Percentiles rank a stretch among this genome's conserved stretches.
These are phyloP conservation scores for Stegastes partitus DNA, from an alignment of 2,113 vertebrate species.

Conservation along the genomic window DNA sequence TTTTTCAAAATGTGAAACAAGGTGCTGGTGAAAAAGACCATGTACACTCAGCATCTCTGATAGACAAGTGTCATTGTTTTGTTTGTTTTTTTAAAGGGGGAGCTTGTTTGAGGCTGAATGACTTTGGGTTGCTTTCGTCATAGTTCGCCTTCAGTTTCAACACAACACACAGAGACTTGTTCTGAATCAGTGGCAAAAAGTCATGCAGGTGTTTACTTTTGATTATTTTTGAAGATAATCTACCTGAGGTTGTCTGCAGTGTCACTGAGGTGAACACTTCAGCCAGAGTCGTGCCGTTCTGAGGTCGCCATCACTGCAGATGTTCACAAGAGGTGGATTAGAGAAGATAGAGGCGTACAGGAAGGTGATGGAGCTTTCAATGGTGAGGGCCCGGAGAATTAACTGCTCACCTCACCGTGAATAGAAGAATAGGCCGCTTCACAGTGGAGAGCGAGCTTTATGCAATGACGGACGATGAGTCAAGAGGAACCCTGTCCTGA, in stretches of 20 bases:
- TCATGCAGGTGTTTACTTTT: conserved; percentile 60
- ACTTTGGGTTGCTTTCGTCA: conserved; percentile 17
- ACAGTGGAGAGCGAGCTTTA: conserved; percentile 53
- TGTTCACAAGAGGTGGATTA: conserved; percentile 59
- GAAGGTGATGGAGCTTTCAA: conserved; percentile 66
- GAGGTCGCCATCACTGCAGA: conserved; percentile 15
- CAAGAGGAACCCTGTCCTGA: conserved; percentile 75
- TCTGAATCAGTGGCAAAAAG: conserved; percentile 38
- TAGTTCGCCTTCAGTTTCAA: conserved; percentile 27
- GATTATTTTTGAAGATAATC: conserved; percentile 49
- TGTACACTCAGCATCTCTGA: conserved; percentile 29
- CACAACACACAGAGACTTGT: conserved; percentile 40
- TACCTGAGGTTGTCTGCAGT: conserved; percentile 21
- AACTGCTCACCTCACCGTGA: conserved; percentile 35
- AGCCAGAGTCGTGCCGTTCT: conserved; percentile 4
- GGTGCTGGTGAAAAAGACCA: conserved; percentile 21
- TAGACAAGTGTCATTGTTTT: conserved; percentile 43
- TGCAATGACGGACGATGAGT: conserved; percentile 74
- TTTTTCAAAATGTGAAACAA: conserved; percentile 37
- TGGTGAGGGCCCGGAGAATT: conserved; percentile 59
- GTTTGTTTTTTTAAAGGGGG: conserved; percentile 22
- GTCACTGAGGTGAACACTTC: conserved; percentile 5
- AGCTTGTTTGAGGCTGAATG: conserved; percentile 9
- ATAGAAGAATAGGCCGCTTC: conserved; percentile 69
- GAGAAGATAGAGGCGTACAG: conserved; percentile 45